These are phyloP conservation scores for Tor tambroides DNA, from an alignment of 2,113 vertebrate genomes.

Conservation along the genomic window DNA sequence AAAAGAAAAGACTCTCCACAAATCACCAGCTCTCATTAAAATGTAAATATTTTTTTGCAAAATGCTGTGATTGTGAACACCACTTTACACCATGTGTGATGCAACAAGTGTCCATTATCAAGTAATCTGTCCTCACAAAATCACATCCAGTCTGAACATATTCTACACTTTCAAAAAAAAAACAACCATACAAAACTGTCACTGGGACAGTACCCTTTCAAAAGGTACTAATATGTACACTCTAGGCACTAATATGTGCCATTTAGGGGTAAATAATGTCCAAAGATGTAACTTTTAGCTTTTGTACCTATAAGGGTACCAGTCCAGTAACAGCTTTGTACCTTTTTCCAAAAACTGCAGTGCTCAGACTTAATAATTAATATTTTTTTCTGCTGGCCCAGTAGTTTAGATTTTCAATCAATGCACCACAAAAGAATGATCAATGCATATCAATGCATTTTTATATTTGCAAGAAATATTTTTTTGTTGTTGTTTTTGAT, in stretches of 20 bases:
- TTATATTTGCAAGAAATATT: neutral
- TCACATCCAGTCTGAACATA: neutral
- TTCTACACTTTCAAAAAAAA: neutral
- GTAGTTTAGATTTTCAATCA: neutral
- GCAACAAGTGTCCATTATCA: neutral
- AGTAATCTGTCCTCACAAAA: neutral
- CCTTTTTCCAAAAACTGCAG: too few species aligned
- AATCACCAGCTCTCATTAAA: neutral
- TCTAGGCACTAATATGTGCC: too few species aligned
- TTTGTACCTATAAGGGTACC: too few species aligned
- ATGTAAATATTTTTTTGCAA: neutral
- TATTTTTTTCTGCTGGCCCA: neutral
- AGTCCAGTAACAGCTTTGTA: too few species aligned
- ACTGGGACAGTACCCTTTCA: neutral
- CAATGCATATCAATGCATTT: neutral
- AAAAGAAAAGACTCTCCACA: neutral
- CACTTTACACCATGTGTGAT: neutral
- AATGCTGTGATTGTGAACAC: neutral
- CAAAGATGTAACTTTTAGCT: neutral
- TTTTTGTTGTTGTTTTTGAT: too few species aligned
- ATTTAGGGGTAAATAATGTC: too few species aligned
- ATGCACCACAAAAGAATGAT: too few species aligned
- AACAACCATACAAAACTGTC: neutral
- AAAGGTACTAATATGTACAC: neutral
- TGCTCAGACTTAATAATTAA: too few species aligned